Conservation (phyloP, 2,888 invertebrate species). For the Labia minor region DNA sequence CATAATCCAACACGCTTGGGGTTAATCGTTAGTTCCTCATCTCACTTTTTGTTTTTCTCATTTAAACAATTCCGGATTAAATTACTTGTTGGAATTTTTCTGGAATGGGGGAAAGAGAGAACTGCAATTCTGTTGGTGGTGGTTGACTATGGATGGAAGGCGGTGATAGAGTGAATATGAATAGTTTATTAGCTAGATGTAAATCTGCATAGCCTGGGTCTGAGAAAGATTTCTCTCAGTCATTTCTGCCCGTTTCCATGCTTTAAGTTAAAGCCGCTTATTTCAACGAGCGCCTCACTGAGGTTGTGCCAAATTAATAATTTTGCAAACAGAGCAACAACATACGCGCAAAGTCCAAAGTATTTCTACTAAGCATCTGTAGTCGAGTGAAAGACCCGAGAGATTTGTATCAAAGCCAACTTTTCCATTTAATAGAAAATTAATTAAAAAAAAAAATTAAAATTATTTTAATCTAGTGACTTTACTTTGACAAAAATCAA, state of each 20-base stretch:
- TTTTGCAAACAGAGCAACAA: background rate
- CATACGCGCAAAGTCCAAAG: constrained; percentile 13
- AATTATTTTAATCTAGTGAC: too few species aligned
- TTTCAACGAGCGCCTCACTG: background rate
- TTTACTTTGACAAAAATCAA: too few species aligned
- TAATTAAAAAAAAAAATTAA: background rate
- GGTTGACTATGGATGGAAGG: background rate
- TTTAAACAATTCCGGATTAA: background rate
- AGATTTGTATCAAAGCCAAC: constrained; percentile 2
- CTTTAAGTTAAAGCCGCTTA: constrained; percentile 6
- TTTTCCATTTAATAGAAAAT: background rate
- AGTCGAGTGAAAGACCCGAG: background rate
- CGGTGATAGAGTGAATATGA: constrained; percentile 2
- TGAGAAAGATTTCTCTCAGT: background rate
- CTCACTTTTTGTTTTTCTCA: background rate
- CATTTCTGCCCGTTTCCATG: background rate
- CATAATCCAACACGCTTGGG: background rate
- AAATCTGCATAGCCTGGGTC: background rate
- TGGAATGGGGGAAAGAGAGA: background rate
- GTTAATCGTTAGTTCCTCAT: background rate
- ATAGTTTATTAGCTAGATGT: constrained; percentile 7
- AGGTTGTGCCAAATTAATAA: constrained; percentile 13
- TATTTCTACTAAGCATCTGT: background rate
- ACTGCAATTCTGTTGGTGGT: too few species aligned
- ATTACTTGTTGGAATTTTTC: constrained; percentile 13